Conservation (phyloP, 1,140 invertebrate genomes). For the Caerostris darwini region DNA sequence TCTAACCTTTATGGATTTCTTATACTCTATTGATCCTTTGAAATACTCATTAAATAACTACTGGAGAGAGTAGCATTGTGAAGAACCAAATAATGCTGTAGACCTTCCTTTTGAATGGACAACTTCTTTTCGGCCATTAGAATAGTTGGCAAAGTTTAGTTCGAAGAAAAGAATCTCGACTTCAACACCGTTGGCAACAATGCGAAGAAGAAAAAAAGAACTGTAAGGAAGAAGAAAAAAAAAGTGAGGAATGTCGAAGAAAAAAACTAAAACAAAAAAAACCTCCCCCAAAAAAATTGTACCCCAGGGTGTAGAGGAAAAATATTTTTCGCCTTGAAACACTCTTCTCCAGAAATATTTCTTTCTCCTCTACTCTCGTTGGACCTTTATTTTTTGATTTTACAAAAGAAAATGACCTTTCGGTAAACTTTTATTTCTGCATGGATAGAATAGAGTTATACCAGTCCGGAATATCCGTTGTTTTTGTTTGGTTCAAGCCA, state of each 20-base stretch:
- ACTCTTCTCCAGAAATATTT: slow-evolving; percentile 16
- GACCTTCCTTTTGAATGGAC: slow-evolving; percentile 14
- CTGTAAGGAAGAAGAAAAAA: neutral
- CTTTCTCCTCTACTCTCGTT: neutral
- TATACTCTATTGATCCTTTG: too few species aligned
- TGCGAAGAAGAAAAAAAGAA: neutral
- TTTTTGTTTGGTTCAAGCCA: neutral
- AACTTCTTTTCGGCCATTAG: slow-evolving; percentile 47
- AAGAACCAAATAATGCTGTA: neutral
- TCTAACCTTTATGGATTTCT: too few species aligned
- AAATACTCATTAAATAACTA: too few species aligned
- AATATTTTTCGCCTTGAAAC: slow-evolving; percentile 35
- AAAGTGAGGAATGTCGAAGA: neutral
- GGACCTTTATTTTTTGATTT: slow-evolving; percentile 40
- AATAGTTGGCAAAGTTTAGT: slow-evolving; percentile 51
- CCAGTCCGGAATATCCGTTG: neutral
- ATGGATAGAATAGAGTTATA: slow-evolving; percentile 1
- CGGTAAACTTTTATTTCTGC: slow-evolving; percentile 11
- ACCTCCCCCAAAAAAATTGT: slow-evolving; percentile 7
- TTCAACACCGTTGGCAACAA: slow-evolving; percentile 7
- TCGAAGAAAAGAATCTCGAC: slow-evolving; percentile 16
- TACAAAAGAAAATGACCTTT: slow-evolving; percentile 37
- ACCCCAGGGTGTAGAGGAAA: slow-evolving; percentile 48
- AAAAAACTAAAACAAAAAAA: neutral
- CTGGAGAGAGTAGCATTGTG: neutral